Conservation (phyloP, 2,113 vertebrate genomes). For the Notothenia coriiceps region DNA sequence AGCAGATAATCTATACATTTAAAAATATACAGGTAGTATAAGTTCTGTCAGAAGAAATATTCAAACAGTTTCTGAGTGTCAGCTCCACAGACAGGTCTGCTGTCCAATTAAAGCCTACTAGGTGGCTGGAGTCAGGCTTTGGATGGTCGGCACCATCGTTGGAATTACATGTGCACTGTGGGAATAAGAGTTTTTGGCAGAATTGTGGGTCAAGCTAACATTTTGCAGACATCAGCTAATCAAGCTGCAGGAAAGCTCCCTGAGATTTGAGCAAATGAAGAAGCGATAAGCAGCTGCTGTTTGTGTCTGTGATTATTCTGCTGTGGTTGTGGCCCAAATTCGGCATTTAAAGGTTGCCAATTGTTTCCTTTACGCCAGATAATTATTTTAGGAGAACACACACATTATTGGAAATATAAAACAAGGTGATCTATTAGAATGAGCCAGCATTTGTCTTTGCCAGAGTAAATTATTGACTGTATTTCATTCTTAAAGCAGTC, state of each 20-base stretch:
- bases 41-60: no score
- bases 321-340: not conserved
- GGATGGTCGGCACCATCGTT: no score
- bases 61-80: not conserved
- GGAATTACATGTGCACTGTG: not conserved
- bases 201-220: not conserved
- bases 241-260: not conserved
- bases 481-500: no score
- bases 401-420: not conserved
- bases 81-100: not conserved
- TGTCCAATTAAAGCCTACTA: no score
- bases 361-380: not conserved
- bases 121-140: no score
- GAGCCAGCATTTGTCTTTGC: not conserved
- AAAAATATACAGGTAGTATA: not conserved
- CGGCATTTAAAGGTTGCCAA: not conserved
- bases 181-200: not conserved
- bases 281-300: not conserved
- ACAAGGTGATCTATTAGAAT: not conserved
- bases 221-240: slow-evolving; percentile 5
- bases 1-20: not conserved
- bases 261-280: not conserved
- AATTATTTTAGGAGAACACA: not conserved
- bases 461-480: no score
- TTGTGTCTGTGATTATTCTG: slow-evolving; percentile 7